Base-by-base conservation (phyloP, 2,797 vertebrate species). In the Protonibea diacanthus region DNA sequence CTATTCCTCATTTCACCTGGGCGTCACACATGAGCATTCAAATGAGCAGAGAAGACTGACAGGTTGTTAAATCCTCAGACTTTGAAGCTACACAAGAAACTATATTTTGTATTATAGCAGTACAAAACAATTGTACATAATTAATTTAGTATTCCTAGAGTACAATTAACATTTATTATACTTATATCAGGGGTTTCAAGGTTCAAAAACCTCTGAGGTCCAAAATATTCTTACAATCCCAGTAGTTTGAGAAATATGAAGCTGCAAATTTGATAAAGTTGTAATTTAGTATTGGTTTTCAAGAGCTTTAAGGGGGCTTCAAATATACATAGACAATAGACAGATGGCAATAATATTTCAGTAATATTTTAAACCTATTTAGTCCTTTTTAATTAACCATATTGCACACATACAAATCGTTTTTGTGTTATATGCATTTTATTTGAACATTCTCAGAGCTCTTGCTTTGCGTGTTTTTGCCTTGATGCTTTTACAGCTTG, bases 1-100 rank as follows among this genome's bases (percentile, higher is more conserved):
- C 67, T 76, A 74, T 79, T 78, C 51, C 62, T 86, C 73, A 80
- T 88, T 78, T 85, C 80, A 86, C 72, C 62, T 83, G 69, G 57
- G 65, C 42, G n/a, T 78, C 83, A 74, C 64, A 67, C 55, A 82
- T n/a, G 45, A 89, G 55, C 63, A 27, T 64, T 84, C 59, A 66
- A 38, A 84, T 60, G 49, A 78, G 60, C 29, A 77, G 33, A 51
- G 53, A 55, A 51, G 48, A 55, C 55, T 52, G 71, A 74, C 45
- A 78, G 27, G 40, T 66, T 81, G 55, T 56, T 70, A 15, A 63
- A 74, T 59, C 38, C 13, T 25, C 29, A 48, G 53, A 20, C 44
- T 75, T 29, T 52, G 33, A 7, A 70, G 17, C 17, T 52, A 40
- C 75, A 67, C 23, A 56, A 33, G 45, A 58, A 18, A 58, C n/a